Evolutionary conservation across 2,888 invertebrate genomes (phyloP), one percentile per base, ranked within the genome.

Genomic region (Glaucopsyche alexis): DNA sequence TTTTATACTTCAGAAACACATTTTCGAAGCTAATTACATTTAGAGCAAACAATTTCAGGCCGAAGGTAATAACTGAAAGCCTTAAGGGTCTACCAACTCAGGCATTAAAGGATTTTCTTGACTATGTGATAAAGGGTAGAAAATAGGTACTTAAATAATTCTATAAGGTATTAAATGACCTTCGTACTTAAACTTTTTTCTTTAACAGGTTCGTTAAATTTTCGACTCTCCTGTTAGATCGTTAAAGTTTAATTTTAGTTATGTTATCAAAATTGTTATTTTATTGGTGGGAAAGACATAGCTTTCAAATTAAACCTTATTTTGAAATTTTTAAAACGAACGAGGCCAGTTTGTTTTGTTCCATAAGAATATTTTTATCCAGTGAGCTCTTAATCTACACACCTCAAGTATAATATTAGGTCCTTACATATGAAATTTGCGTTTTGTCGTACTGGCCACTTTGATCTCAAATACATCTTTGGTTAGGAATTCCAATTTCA

Each of bases 101-200:
- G 55, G 55, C 55, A 19, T 38, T 60, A 29, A 60, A 6, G 60
- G 19, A 9, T 14, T 11, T 55, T 60, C 60, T 60, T 60, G 29
- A 38, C 60, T 60, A 60, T 60, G 60, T 60, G 60, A 60, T 60
- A 60, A 60, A 29, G 60, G 55, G 55, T 55, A 55, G 55, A 19
- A 55, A 55, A 60, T 60, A 60, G 60, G 29, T 29, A 60, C 19
- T 38, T 29, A 60, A 60, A 60, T 60, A 60, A 60, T 60, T 55
- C 55, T 55, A 19, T 55, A 5, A 16, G 16, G 19, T 55, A 19
- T 55, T 55, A 19, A 49, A 9, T 19, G 19, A 55, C 55, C 55
- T 55, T 4, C 42, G 1, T 16, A 55, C 55, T 55, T 52, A 55
- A 55, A 19, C 11, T 55, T 19, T 42, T 55, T 55, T 55, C 55